Evolutionary conservation across 2,797 vertebrate species (phyloP), one percentile per base, ranked within the genome.

Genomic region (Rallus crepitans): DNA sequence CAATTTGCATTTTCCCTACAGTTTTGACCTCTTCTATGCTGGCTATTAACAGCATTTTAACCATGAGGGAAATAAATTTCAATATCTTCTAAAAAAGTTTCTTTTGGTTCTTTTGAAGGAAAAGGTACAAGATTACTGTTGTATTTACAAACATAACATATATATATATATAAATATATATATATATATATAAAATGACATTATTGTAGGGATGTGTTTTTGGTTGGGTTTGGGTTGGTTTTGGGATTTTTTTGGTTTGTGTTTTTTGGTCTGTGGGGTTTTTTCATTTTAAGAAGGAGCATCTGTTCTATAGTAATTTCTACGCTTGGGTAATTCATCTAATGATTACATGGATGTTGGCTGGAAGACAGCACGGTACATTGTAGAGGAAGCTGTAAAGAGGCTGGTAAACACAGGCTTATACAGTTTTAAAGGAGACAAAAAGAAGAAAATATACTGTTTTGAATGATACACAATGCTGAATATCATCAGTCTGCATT

Each of bases 271-370:
- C 2, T 3, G 42, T 2, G 23, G 47, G 5, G 12, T 11, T 30
- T 35, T n/a, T 30, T 55, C 17, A 64, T 84, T 84, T 80, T 85
- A 63, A 71, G 63, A 57, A 76, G 23, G 12, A 90, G 27, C 96
- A 97, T 97, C 89, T 92, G 69, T 88, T 96, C 94, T 91, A 15
- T 87, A 97, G 89, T 82, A 20, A 91, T 89, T 90, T 90, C 45
- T 90, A 45, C 93, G 83, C 86, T 89, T 95, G 90, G 73, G 28
- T 94, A 94, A 94, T 95, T 97, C 64, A 95, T 97, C 93, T 90
- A 90, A 84, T 93, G 86, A 96, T 97, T 97, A 91, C 60, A 60
- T 83, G 89, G 90, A 87, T 84, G 56, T 77, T 89, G 93, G 78
- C 56, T 17, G n/a, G 72, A 94, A 97, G 65, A 87, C 76, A 90